Conservation (phyloP, 2,797 vertebrate genomes). For the Psittacula derbiana region DNA sequence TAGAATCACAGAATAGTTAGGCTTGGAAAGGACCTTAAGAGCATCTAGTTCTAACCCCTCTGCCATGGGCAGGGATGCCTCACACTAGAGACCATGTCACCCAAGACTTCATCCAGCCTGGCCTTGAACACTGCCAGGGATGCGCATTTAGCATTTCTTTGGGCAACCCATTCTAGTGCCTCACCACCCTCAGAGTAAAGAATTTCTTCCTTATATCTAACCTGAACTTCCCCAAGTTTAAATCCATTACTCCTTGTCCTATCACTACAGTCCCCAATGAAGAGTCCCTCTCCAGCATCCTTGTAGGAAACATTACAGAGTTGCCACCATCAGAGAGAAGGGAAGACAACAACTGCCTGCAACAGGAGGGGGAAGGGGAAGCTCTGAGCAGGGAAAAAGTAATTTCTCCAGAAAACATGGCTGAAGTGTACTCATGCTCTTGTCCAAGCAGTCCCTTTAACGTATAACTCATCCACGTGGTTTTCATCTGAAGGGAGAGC, state of each 20-base stretch:
- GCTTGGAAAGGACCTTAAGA: neutral
- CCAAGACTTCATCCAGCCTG: neutral
- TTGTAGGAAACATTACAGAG: neutral
- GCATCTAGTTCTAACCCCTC: neutral
- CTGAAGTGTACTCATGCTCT: neutral
- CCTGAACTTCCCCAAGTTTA: neutral
- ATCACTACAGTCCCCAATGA: neutral
- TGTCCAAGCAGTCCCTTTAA: neutral
- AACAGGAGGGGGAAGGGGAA: neutral
- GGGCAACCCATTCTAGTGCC: too few species aligned
- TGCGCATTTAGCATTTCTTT: neutral
- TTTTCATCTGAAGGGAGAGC: neutral
- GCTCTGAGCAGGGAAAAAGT: neutral
- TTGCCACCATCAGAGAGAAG: neutral
- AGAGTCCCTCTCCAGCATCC: too few species aligned
- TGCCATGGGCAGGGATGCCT: neutral
- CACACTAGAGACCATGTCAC: neutral
- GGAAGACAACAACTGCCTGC: neutral
- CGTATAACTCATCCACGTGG: neutral
- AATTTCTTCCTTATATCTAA: neutral
- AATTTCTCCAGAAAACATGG: neutral
- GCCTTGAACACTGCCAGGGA: neutral
- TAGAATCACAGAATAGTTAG: neutral
- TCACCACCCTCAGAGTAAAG: too few species aligned
- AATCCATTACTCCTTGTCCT: neutral